Percentiles rank a stretch among this genome's conserved stretches.
phyloP scores from a whole-genome alignment of 2,797 vertebrate species.

The Pseudochirops cupreus region DNA sequence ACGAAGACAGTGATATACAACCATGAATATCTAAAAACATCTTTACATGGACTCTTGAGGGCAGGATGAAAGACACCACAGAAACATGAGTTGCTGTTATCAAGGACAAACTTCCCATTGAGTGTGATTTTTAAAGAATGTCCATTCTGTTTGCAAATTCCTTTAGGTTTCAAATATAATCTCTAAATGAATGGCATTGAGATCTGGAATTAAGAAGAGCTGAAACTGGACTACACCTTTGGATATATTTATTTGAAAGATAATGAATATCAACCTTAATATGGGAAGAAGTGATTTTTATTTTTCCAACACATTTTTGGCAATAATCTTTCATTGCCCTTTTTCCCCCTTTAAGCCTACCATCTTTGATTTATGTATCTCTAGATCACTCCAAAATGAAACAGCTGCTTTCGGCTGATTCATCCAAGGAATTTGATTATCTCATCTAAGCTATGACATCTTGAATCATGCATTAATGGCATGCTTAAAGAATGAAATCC shows the following conservation, averaged over 20 bases:
- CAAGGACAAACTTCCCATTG: slow-evolving; percentile 39
- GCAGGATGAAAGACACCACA: slow-evolving; percentile 60
- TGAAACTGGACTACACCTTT: neutral
- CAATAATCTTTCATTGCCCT: slow-evolving; percentile 17
- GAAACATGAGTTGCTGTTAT: slow-evolving; percentile 55
- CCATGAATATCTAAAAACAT: slow-evolving; percentile 61
- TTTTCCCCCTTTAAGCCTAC: slow-evolving; percentile 32
- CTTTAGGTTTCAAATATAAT: slow-evolving; percentile 53
- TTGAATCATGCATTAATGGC: slow-evolving; percentile 74
- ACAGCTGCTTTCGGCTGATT: slow-evolving; percentile 65
- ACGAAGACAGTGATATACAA: slow-evolving; percentile 55
- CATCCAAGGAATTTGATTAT: slow-evolving; percentile 76
- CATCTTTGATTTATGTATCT: slow-evolving; percentile 65
- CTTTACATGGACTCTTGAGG: slow-evolving; percentile 38
- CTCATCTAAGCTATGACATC: slow-evolving; percentile 76
- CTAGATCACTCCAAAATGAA: slow-evolving; percentile 64
- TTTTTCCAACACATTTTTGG: slow-evolving; percentile 27
- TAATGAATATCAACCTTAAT: slow-evolving; percentile 19
- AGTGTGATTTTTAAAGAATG: slow-evolving; percentile 48
- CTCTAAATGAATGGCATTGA: slow-evolving; percentile 47
- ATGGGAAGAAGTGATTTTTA: slow-evolving; percentile 19
- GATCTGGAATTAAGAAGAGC: slow-evolving; percentile 29
- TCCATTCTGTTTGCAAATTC: slow-evolving; percentile 53
- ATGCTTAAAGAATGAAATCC: slow-evolving; percentile 73
- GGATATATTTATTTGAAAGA: slow-evolving; percentile 46